phyloP scores from a whole-genome alignment of 2,113 vertebrate genomes.

The Merops nubicus region DNA sequence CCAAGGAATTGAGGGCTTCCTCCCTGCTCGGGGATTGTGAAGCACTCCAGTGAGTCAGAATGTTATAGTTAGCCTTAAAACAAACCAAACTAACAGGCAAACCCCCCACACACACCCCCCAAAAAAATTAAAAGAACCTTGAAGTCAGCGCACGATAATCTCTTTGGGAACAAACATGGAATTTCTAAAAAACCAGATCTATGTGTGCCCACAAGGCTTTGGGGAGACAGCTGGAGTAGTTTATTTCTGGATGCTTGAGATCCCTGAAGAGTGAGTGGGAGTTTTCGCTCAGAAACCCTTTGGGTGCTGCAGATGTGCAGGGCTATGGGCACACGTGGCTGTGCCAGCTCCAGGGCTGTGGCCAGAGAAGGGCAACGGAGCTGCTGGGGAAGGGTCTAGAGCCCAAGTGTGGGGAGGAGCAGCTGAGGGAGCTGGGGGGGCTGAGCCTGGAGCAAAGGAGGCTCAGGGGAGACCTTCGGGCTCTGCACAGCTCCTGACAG shows the following conservation, averaged over 20 bases:
- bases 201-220: fast-evolving
- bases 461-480: too few species aligned
- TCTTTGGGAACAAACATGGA: not conserved
- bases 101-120: too few species aligned
- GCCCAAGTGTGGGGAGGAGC: too few species aligned
- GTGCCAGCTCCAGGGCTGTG: not conserved
- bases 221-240: not conserved
- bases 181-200: not conserved
- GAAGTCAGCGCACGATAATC: not conserved
- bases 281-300: not conserved
- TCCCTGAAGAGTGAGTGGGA: not conserved
- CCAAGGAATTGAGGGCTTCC: not conserved
- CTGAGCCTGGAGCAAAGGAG: too few species aligned
- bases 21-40: not conserved
- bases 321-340: fast-evolving
- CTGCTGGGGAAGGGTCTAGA: too few species aligned
- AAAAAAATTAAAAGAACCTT: not conserved
- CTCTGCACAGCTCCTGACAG: too few species aligned
- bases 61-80: not conserved
- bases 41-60: not conserved
- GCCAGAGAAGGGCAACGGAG: too few species aligned
- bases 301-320: not conserved
- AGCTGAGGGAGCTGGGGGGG: too few species aligned
- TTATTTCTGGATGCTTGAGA: not conserved
- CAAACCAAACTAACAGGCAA: not conserved